Base-by-base conservation (phyloP, 2,797 vertebrate genomes). In the Lagocephalus sceleratus region DNA sequence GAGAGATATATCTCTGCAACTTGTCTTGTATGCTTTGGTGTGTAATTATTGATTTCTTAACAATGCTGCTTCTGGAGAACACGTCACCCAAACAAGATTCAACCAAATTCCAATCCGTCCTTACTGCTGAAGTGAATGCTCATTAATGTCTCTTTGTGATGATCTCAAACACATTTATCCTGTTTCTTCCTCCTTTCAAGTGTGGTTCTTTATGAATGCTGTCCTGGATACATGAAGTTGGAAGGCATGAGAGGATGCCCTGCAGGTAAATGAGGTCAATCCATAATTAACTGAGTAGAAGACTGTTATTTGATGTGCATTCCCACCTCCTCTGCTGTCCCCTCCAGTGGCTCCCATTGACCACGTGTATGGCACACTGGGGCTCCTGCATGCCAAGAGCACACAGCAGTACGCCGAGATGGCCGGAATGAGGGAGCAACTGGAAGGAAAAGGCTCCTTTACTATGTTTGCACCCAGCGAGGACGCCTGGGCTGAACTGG, bases 391-490 rank as follows among this genome's bases (percentile, higher is more conserved):
- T 47, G 92, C 94, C 43, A 90, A 75, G 0, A 78, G 82, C 40
- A 96, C 96, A 0, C 92, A 98, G 73, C 71, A 14, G 0, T 97
- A 97, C 23, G 76, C 91, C 1, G 91, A 95, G 12, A 60, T 89
- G 1, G 94, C 95, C 60, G 92, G 89, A 41, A 84, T 99, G 63
- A 93, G 88, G 57, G 85, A 87, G 66, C 92, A 98, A 71, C 92
- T 98, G 0, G 92, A 95, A 69, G 96, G 94, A 65, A 72, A 73
- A 29, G 95, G 95, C 20, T 91, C 94, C 0, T 96, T 87, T 76
- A 98, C 96, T 14, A 92, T 96, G 82, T 98, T 99, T 71, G 92
- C 96, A 40, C 97, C 97, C 0, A 98, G 92, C 59, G 92, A 97
- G 12, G 95, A 98, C 5, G 96, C 96, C 35, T 98, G 97, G 97